Evolutionary conservation across 2,113 vertebrate genomes (phyloP).

Genomic region (Xyrauchen texanus): DNA sequence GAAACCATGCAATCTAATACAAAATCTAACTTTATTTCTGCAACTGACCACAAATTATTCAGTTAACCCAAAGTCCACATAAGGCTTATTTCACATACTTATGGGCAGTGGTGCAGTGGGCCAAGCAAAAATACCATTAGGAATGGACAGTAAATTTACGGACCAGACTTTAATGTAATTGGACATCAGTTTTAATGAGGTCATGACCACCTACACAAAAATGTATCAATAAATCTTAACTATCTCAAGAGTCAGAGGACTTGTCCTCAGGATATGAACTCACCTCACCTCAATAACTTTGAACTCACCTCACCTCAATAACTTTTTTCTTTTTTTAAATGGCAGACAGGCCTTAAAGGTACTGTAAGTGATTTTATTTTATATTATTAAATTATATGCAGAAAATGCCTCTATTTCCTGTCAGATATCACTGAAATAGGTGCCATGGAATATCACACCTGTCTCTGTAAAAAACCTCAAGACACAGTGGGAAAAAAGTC

Average conservation of each 20-base stretch:
- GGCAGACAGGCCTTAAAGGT: too few relatives aligned
- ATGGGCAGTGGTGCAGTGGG: not conserved
- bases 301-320: not conserved
- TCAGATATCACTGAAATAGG: too few relatives aligned
- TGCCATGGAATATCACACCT: too few relatives aligned
- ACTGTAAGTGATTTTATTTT: too few relatives aligned
- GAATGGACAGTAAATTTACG: not conserved
- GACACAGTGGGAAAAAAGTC: too few relatives aligned
- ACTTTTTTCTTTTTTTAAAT: too few relatives aligned
- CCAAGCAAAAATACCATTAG: conserved; percentile 4
- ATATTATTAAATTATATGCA: too few relatives aligned
- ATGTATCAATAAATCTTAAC: conserved; percentile 1
- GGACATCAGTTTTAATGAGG: not conserved
- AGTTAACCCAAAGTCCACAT: not conserved
- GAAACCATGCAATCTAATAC: too few relatives aligned
- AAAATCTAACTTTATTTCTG: too few relatives aligned
- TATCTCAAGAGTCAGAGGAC: not conserved
- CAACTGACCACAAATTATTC: not conserved
- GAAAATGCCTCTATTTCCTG: too few relatives aligned
- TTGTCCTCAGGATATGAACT: not conserved
- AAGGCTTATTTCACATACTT: not conserved
- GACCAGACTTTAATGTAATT: conserved; percentile 4
- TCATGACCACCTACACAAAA: not conserved
- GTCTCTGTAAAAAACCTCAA: too few relatives aligned
- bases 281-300: not conserved